A percentile compares a stretch with the other conserved stretches of the same genome.
These are phyloP conservation scores for Sebastiscus albofasciatus DNA, from an alignment of 2,797 vertebrate species.

Conservation along the genomic window DNA sequence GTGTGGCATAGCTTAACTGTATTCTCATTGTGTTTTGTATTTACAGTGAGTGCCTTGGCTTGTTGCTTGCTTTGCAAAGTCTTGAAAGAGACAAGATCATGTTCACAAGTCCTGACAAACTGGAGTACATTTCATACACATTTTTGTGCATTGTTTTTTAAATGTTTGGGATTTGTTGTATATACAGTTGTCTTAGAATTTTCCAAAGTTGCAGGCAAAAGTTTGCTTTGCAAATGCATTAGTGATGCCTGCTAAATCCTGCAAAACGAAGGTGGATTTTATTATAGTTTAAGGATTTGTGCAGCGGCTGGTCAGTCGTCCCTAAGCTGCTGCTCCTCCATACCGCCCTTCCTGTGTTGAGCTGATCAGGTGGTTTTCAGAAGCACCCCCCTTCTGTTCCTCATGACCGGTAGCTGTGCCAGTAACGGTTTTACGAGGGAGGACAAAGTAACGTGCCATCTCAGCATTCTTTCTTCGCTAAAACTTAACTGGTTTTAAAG, in stretches of 20 bases:
- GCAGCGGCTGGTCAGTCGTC: background rate
- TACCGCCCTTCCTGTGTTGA: slow-evolving; percentile 54
- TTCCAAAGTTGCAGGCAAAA: background rate
- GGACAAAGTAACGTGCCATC: slow-evolving; percentile 65
- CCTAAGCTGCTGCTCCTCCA: slow-evolving; percentile 31
- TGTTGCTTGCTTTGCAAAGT: background rate
- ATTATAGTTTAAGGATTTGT: background rate
- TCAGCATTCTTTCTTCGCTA: slow-evolving; percentile 77
- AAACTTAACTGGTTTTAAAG: slow-evolving; percentile 69
- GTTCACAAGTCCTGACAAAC: background rate
- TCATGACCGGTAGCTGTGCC: slow-evolving; percentile 61
- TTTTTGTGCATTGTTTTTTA: background rate
- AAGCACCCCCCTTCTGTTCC: slow-evolving; percentile 42
- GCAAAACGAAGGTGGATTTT: background rate
- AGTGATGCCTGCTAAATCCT: background rate
- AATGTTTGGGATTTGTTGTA: background rate
- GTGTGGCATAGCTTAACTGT: background rate
- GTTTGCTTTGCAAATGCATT: background rate
- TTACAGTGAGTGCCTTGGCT: background rate
- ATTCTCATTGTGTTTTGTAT: background rate
- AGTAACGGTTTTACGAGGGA: slow-evolving; percentile 64
- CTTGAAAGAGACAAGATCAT: background rate
- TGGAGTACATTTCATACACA: background rate
- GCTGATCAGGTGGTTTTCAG: slow-evolving; percentile 68
- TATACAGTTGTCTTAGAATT: background rate